Percentiles rank a stretch among this genome's conserved stretches.
Conservation (phyloP, 1,140 invertebrate species). For the Achroia grisella region DNA sequence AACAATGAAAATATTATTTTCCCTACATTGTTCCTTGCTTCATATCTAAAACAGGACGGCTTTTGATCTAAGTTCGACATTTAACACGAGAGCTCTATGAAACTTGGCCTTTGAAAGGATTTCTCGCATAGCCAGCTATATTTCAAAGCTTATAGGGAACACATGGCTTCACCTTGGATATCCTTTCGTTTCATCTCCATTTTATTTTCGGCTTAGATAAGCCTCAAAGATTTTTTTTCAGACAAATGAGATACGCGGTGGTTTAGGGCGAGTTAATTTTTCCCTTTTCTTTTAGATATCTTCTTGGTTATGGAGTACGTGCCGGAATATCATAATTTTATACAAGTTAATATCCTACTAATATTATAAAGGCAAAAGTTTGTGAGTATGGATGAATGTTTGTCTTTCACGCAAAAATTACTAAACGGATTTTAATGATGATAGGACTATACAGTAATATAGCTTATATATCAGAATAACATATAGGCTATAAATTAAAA, state of each 20-base stretch:
- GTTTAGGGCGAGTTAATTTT: background rate
- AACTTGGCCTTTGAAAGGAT: conserved; percentile 19
- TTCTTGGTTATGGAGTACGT: no score
- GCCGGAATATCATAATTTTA: no score
- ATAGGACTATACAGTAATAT: no score
- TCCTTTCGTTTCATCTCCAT: conserved; percentile 44
- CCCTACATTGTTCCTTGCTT: conserved; percentile 1
- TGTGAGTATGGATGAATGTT: no score
- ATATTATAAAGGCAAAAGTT: no score
- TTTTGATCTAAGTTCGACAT: conserved; percentile 12
- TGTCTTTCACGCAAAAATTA: no score
- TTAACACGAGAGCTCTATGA: conserved; percentile 15
- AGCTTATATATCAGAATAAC: no score
- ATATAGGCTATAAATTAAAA: no score
- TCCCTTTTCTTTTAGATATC: background rate
- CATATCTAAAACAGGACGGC: background rate
- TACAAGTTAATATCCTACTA: no score
- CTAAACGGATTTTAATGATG: no score
- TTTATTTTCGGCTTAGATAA: conserved; percentile 40
- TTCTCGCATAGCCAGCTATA: conserved; percentile 24
- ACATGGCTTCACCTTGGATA: conserved; percentile 23
- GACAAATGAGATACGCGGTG: conserved; percentile 26
- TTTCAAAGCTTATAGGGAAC: conserved; percentile 33
- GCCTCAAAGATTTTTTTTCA: conserved; percentile 28
- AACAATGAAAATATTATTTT: conserved; percentile 1